Evolutionary conservation across 2,888 invertebrate species (phyloP).

Genomic region (Ramazzottius varieornatus): DNA sequence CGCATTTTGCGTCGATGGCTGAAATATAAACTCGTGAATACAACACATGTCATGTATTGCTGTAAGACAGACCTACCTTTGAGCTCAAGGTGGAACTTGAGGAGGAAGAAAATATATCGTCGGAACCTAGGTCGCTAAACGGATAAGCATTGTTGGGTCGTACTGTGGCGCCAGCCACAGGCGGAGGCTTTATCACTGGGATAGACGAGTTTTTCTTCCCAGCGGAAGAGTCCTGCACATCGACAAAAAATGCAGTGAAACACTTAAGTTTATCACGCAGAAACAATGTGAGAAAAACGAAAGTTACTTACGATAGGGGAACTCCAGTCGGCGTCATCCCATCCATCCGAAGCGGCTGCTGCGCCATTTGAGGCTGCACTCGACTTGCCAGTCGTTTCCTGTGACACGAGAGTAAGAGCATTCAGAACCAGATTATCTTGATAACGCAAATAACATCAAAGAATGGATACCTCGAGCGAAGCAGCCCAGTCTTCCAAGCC

Average conservation of each 20-base stretch:
- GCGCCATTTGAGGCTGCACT: constrained; percentile 6
- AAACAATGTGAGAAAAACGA: background rate
- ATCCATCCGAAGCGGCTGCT: constrained; percentile 8
- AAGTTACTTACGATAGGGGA: background rate
- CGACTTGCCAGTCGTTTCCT: background rate
- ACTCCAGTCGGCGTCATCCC: constrained; percentile 21
- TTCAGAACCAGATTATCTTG: no score
- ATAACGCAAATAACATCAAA: no score
- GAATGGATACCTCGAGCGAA: no score
- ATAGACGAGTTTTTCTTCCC: background rate
- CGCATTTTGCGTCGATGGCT: no score
- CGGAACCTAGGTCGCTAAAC: background rate
- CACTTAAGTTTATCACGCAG: no score
- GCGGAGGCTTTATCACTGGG: background rate
- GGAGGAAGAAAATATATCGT: constrained; percentile 2
- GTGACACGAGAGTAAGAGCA: background rate
- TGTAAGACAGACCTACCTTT: background rate
- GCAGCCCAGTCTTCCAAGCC: no score
- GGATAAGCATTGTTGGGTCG: background rate
- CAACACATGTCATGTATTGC: background rate
- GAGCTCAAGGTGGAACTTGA: background rate
- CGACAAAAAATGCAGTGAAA: no score
- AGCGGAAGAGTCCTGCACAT: no score
- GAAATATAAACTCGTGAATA: no score
- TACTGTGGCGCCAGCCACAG: background rate